Percentiles rank a stretch among this genome's conserved stretches.
phyloP scores from a whole-genome alignment of 2,113 vertebrate species.

The Anthoscopus minutus region DNA sequence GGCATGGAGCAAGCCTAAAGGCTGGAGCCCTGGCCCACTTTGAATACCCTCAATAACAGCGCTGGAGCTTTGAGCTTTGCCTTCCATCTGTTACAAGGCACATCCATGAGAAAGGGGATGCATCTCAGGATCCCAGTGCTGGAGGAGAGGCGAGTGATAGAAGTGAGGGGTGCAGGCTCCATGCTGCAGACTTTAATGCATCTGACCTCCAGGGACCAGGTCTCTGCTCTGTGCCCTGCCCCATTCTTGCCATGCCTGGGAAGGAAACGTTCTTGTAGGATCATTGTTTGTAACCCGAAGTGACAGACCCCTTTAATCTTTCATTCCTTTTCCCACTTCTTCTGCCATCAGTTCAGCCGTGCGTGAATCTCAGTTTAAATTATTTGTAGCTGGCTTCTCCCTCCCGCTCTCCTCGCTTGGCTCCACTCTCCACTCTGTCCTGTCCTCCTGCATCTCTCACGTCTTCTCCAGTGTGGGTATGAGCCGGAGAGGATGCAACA shows the following conservation, averaged over 20 bases:
- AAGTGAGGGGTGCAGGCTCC: background rate
- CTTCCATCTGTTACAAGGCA: background rate
- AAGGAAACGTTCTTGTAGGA: slow-evolving; percentile 76
- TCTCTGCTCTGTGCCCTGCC: slow-evolving; percentile 74
- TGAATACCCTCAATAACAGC: background rate
- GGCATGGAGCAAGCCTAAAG: background rate
- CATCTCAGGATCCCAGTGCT: background rate
- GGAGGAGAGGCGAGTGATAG: background rate
- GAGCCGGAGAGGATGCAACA: fast-evolving
- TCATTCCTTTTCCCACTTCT: slow-evolving; percentile 88
- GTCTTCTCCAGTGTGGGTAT: background rate
- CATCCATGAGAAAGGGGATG: background rate
- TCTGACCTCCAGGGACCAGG: slow-evolving; percentile 34
- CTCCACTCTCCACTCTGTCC: background rate
- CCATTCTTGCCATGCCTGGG: slow-evolving; percentile 71
- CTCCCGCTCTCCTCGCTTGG: background rate
- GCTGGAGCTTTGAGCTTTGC: background rate
- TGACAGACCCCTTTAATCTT: slow-evolving; percentile 91
- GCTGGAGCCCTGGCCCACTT: background rate
- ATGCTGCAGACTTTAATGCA: slow-evolving; percentile 56
- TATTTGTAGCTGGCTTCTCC: slow-evolving; percentile 75
- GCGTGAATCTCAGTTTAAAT: slow-evolving; percentile 82
- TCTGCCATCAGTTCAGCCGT: slow-evolving; percentile 82
- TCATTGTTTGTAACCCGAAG: slow-evolving; percentile 78
- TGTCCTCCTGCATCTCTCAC: background rate